Percentiles rank a stretch among this genome's conserved stretches.
Conservation (phyloP, 2,113 vertebrate genomes). For the Gadus chalcogrammus region DNA sequence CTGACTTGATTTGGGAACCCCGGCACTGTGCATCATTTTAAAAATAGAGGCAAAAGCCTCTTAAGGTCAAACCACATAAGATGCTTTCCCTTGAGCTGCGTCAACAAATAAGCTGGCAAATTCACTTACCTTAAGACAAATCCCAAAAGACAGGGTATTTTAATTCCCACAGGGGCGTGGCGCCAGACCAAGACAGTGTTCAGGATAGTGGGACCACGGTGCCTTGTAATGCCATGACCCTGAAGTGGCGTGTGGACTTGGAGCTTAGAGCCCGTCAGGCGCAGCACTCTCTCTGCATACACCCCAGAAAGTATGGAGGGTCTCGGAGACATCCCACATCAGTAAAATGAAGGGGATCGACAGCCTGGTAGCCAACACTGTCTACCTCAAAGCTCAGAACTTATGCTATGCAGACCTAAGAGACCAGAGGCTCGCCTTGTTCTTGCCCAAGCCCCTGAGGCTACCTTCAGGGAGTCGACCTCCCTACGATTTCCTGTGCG, state of each 20-base stretch:
- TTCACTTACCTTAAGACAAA: conserved; percentile 53
- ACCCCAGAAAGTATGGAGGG: not conserved
- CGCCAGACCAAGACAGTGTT: conserved; percentile 19
- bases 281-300: conserved; percentile 3
- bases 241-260: not conserved
- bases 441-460: conserved; percentile 69
- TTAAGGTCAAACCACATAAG: conserved; percentile 65
- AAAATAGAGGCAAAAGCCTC: conserved; percentile 67
- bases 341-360: conserved; percentile 83
- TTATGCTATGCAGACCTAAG: conserved; percentile 73
- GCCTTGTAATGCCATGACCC: not conserved
- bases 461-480: conserved; percentile 34
- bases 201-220: conserved; percentile 1
- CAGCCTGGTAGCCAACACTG: conserved; percentile 87
- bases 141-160: conserved; percentile 38
- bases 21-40: conserved; percentile 34
- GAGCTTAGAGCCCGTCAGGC: conserved; percentile 7
- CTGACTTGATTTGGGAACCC: not conserved
- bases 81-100: conserved; percentile 49
- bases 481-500: conserved; percentile 80
- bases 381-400: conserved; percentile 83
- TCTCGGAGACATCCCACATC: conserved; percentile 58
- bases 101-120: conserved; percentile 41
- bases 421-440: conserved; percentile 71
- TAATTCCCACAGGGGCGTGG: conserved; percentile 27